phyloP scores from a whole-genome alignment of 2,113 vertebrate species.

The Antennarius striatus region DNA sequence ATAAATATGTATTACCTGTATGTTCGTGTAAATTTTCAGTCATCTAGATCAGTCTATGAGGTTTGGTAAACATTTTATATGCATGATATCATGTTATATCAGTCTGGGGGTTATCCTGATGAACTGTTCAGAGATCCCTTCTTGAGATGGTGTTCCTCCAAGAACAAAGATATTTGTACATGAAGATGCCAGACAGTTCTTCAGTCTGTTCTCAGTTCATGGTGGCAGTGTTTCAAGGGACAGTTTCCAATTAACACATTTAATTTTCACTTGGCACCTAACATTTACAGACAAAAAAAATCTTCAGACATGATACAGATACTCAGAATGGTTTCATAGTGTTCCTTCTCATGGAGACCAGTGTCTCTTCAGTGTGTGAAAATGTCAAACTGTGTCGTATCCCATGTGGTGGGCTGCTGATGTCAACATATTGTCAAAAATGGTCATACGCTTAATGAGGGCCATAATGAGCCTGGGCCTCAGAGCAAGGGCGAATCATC shows the following conservation, averaged over 20 bases:
- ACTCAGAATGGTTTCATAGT: neutral
- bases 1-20: too few species aligned
- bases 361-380: conserved; percentile 10
- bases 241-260: conserved; percentile 7
- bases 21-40: too few species aligned
- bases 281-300: neutral
- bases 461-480: conserved; percentile 17
- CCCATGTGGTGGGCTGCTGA: conserved; percentile 33
- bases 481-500: conserved; percentile 26
- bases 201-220: conserved; percentile 14
- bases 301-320: conserved; percentile 16
- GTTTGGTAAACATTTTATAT: too few species aligned
- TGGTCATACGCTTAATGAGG: conserved; percentile 40
- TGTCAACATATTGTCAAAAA: conserved; percentile 48
- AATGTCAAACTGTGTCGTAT: conserved; percentile 25
- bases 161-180: conserved; percentile 1
- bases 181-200: conserved; percentile 1
- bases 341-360: neutral
- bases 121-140: neutral
- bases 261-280: conserved; percentile 6
- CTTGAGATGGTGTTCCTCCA: neutral
- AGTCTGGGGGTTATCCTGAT: too few species aligned
- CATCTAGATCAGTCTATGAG: too few species aligned
- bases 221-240: neutral
- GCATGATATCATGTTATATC: too few species aligned